phyloP scores from a whole-genome alignment of 2,113 vertebrate genomes.

The Rostratula benghalensis region DNA sequence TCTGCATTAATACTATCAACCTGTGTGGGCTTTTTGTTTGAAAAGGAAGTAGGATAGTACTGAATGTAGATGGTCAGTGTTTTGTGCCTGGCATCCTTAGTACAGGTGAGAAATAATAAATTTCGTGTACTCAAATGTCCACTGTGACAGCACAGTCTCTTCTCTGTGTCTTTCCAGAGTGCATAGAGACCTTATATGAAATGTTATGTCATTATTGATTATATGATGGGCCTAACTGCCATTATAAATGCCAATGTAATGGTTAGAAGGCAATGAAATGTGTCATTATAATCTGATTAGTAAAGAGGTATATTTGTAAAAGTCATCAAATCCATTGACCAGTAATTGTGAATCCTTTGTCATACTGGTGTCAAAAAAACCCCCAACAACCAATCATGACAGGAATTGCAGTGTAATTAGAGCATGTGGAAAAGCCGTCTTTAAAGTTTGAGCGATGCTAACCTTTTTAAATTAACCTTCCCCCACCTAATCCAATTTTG shows the following conservation, averaged over 20 bases:
- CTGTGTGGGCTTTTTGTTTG: background rate
- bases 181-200: background rate
- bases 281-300: background rate
- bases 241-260: background rate
- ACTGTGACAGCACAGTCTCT: background rate
- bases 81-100: background rate
- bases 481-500: background rate
- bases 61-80: background rate
- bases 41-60: background rate
- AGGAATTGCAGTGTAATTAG: background rate
- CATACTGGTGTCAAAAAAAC: background rate
- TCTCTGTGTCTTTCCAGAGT: background rate
- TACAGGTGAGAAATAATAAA: background rate
- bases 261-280: background rate
- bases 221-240: background rate
- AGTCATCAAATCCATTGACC: background rate
- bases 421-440: background rate
- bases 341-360: background rate
- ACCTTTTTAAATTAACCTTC: background rate
- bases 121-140: background rate
- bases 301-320: background rate
- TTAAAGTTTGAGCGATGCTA: background rate
- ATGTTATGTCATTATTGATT: background rate
- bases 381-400: too few species aligned
- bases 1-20: background rate